Evolutionary conservation across 2,888 invertebrate species (phyloP).

Genomic region (Caenorhabditis becei): DNA sequence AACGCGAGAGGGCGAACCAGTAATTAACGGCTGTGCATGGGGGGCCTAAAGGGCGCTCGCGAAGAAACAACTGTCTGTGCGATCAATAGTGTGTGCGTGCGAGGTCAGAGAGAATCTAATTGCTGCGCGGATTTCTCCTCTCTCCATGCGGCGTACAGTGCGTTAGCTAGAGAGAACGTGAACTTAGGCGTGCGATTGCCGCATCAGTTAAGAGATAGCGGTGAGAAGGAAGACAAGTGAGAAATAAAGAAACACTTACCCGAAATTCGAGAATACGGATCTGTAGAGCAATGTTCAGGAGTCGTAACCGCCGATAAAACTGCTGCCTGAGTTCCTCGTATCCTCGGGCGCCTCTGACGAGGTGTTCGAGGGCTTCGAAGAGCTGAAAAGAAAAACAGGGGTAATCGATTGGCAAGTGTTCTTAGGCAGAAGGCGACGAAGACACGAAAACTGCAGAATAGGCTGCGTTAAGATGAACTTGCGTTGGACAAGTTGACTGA

Average conservation of each 20-base stretch:
- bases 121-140: slow-evolving; percentile 25
- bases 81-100: slow-evolving; percentile 38
- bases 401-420: slow-evolving; percentile 10
- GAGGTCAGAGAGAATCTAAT: slow-evolving; percentile 27
- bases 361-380: background rate
- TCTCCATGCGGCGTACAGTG: background rate
- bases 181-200: background rate
- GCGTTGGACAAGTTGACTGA: slow-evolving; percentile 41
- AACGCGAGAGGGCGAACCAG: background rate
- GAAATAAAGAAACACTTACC: background rate
- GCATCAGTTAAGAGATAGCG: background rate
- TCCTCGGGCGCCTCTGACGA: background rate
- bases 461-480: slow-evolving; percentile 39
- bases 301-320: background rate
- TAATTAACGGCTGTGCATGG: background rate
- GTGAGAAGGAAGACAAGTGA: background rate
- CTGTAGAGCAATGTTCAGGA: background rate
- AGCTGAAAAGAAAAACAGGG: background rate
- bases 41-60: background rate
- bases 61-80: slow-evolving; percentile 18
- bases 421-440: background rate
- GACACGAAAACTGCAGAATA: slow-evolving; percentile 9
- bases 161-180: slow-evolving; percentile 3
- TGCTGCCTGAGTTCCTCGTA: background rate
- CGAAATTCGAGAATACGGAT: slow-evolving; percentile 1